Conservation (phyloP, 1,140 invertebrate genomes). For the Drosophila orena region DNA sequence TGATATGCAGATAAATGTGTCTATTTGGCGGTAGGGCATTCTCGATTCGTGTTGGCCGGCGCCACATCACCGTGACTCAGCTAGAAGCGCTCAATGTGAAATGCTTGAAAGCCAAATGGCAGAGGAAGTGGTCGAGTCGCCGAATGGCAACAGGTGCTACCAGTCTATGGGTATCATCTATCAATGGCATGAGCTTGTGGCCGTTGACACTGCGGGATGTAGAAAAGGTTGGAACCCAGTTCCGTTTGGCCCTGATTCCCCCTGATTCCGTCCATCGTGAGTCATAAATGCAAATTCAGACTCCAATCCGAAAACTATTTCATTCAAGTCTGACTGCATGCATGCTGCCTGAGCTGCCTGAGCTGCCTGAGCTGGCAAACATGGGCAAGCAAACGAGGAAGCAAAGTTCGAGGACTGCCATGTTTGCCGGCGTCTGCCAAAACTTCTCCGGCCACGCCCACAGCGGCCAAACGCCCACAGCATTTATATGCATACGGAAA, state of each 20-base stretch:
- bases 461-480: background rate
- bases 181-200: conserved; percentile 49
- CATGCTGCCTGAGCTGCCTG: conserved; percentile 1
- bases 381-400: background rate
- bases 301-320: conserved; percentile 63
- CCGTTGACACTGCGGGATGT: conserved; percentile 35
- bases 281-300: conserved; percentile 75
- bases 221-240: conserved; percentile 29
- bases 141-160: conserved; percentile 60
- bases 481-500: conserved; percentile 75
- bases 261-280: background rate
- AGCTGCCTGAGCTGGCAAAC: conserved; percentile 11
- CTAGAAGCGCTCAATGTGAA: conserved; percentile 38
- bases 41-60: conserved; percentile 4
- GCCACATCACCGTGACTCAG: conserved; percentile 43
- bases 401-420: conserved; percentile 6
- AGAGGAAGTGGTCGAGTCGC: conserved; percentile 1
- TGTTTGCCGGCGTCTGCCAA: conserved; percentile 56
- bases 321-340: conserved; percentile 59
- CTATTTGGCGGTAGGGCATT: conserved; percentile 21
- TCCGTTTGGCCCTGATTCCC: conserved; percentile 29
- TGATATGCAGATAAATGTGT: conserved; percentile 14
- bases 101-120: conserved; percentile 20
- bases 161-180: conserved; percentile 47
- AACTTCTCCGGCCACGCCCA: conserved; percentile 24